Evolutionary conservation across 2,888 invertebrate genomes (phyloP).

Genomic region (Xylocampa areola): DNA sequence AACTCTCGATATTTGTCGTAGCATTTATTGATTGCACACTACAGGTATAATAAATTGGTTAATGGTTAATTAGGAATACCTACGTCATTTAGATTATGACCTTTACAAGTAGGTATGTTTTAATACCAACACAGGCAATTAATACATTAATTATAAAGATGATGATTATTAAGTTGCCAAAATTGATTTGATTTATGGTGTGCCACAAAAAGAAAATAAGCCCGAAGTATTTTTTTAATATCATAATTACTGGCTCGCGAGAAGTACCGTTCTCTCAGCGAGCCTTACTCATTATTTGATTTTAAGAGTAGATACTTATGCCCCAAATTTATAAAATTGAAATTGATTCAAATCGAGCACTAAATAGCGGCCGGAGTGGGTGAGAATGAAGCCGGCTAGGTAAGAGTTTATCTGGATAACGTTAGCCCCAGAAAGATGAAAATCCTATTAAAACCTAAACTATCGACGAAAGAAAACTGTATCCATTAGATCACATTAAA

Average conservation of each 20-base stretch:
- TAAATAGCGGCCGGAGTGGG: no score
- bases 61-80: conserved; percentile 26
- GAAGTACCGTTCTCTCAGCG: conserved; percentile 20
- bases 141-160: conserved; percentile 49
- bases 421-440: no score
- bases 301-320: conserved; percentile 18
- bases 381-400: no score
- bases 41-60: conserved; percentile 25
- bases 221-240: conserved; percentile 18
- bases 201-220: conserved; percentile 19
- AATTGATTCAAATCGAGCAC: no score
- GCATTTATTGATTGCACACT: no score
- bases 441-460: no score
- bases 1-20: no score
- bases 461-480: no score
- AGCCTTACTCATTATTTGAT: conserved; percentile 1
- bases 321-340: no score
- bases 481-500: no score
- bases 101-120: no score
- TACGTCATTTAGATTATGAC: conserved; percentile 36
- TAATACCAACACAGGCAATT: conserved; percentile 44
- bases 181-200: conserved; percentile 45
- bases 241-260: conserved; percentile 33
- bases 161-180: conserved; percentile 58
- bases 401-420: no score